These are phyloP conservation scores for Alligator mississippiensis DNA, from an alignment of 2,113 vertebrate genomes.

Conservation along the genomic window DNA sequence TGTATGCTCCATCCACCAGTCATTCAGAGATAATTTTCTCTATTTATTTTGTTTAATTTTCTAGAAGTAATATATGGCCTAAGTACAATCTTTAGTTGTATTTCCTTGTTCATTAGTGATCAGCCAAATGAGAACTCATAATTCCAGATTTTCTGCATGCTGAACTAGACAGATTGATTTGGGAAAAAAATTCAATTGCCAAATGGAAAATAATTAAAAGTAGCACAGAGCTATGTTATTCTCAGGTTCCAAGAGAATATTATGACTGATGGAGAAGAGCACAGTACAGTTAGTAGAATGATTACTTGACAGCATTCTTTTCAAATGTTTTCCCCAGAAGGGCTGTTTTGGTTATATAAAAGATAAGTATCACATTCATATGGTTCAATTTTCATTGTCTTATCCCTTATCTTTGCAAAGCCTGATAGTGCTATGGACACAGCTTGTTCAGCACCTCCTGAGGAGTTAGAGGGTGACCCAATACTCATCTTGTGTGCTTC, in stretches of 20 bases:
- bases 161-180: background rate
- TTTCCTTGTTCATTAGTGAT: slow-evolving; percentile 34
- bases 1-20: background rate
- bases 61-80: slow-evolving; percentile 11
- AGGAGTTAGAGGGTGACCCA: background rate
- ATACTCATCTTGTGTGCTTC: background rate
- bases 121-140: background rate
- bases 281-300: background rate
- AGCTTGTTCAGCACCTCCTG: background rate
- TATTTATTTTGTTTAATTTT: slow-evolving; percentile 39
- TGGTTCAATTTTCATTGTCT: background rate
- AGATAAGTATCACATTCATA: background rate
- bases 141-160: background rate
- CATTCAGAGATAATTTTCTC: background rate
- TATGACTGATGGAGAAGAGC: background rate
- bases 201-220: slow-evolving; percentile 10
- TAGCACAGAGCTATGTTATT: background rate
- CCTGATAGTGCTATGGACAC: background rate
- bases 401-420: background rate
- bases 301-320: background rate
- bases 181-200: slow-evolving; percentile 2
- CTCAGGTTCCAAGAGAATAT: background rate
- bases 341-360: background rate
- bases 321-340: background rate
- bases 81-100: background rate